Conservation (phyloP, 2,888 invertebrate genomes). For the Desoria tigrina region DNA sequence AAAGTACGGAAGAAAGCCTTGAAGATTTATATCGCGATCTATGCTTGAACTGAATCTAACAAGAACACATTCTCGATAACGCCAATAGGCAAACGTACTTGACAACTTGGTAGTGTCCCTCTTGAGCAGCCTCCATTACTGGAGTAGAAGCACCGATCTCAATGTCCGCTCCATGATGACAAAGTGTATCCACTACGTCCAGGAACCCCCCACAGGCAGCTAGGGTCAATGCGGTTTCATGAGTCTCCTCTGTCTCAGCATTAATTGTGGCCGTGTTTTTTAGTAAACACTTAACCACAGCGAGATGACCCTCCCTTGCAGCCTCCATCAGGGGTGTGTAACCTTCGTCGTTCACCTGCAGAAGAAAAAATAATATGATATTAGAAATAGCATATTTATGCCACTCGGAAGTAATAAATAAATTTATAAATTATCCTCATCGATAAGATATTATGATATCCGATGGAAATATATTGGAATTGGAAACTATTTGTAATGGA, state of each 20-base stretch:
- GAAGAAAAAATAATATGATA: too few species aligned
- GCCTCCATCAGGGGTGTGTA: conserved; percentile 99
- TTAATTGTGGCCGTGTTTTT: conserved; percentile 83
- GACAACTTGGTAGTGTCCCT: conserved; percentile 92
- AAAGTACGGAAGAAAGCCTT: too few species aligned
- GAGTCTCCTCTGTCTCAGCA: conserved; percentile 97
- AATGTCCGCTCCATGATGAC: conserved; percentile 87
- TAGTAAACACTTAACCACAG: conserved; percentile 46
- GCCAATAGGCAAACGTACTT: conserved; percentile 52
- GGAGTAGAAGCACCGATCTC: conserved; percentile 96
- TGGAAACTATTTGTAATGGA: too few species aligned
- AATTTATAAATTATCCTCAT: too few species aligned
- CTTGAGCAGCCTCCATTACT: conserved; percentile 97
- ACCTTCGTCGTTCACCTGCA: conserved; percentile 83
- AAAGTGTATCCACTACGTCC: conserved; percentile 91
- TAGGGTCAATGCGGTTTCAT: conserved; percentile 91
- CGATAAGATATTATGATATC: too few species aligned
- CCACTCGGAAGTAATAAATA: too few species aligned
- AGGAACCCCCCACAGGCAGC: conserved; percentile 97
- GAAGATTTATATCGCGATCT: too few species aligned
- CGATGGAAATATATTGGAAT: too few species aligned
- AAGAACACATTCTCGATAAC: too few species aligned
- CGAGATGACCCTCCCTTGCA: conserved; percentile 86
- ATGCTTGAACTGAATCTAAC: too few species aligned
- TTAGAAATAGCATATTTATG: too few species aligned